These are phyloP conservation scores for Peromyscus aztecus DNA, from an alignment of 2,797 vertebrate genomes.

Conservation along the genomic window DNA sequence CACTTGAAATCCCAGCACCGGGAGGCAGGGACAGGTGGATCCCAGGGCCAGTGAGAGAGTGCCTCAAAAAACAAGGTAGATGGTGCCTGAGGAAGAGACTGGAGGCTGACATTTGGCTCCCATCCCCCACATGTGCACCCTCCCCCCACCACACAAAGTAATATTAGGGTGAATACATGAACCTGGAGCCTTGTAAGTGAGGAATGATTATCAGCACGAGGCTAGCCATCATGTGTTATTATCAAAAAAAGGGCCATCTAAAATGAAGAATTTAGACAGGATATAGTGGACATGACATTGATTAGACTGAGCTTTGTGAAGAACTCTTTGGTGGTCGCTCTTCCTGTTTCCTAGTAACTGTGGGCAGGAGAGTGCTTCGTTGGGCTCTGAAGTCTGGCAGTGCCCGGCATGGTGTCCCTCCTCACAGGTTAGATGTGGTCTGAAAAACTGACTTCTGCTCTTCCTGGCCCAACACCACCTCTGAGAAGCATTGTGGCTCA, in stretches of 20 bases:
- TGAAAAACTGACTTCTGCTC: not conserved
- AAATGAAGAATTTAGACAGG: not conserved
- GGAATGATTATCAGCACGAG: not conserved
- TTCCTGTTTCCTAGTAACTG: not conserved
- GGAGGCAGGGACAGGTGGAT: not conserved
- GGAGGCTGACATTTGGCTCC: not conserved
- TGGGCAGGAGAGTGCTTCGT: not conserved
- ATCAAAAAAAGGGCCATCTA: not conserved
- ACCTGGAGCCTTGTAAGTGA: slow-evolving; percentile 10
- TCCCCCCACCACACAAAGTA: not conserved
- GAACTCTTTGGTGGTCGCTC: not conserved
- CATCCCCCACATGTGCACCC: too few species aligned
- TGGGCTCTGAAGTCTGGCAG: not conserved
- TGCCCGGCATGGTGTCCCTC: not conserved
- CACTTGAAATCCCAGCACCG: not conserved
- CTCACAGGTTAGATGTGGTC: not conserved
- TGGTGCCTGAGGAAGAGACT: not conserved
- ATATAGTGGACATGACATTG: not conserved
- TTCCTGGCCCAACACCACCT: not conserved
- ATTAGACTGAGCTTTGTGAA: not conserved
- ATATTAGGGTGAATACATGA: not conserved
- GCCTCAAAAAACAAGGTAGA: not conserved
- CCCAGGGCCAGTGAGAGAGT: not conserved
- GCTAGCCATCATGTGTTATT: not conserved
- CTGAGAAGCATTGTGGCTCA: not conserved